Conservation (phyloP, 2,888 invertebrate species). For the Cataglyphis cursor region DNA sequence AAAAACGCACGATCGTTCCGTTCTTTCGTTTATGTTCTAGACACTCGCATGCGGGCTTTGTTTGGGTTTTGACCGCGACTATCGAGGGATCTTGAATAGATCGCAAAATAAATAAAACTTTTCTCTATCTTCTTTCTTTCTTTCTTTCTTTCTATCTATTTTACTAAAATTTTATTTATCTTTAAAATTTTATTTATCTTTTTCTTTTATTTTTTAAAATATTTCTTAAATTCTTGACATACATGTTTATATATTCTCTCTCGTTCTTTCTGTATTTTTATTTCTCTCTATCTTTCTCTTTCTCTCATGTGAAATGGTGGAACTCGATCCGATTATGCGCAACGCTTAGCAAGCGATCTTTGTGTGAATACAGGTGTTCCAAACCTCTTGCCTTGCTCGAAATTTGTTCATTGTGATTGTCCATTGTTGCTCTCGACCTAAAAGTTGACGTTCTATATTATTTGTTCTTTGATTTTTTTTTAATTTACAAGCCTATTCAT, state of each 20-base stretch:
- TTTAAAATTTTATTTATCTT: not conserved
- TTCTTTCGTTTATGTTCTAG: constrained; percentile 27
- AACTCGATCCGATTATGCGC: constrained; percentile 33
- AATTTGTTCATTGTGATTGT: constrained; percentile 14
- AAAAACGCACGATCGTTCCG: constrained; percentile 41
- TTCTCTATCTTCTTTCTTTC: too few relatives aligned
- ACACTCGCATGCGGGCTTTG: constrained; percentile 38
- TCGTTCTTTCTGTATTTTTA: not conserved
- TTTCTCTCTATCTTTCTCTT: not conserved
- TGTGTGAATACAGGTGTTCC: constrained; percentile 1
- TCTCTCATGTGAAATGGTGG: not conserved
- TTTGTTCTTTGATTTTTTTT: not conserved
- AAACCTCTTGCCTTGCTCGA: constrained; percentile 1
- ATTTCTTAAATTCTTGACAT: not conserved
- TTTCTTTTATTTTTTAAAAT: not conserved
- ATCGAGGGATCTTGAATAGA: not conserved
- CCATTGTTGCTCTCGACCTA: not conserved
- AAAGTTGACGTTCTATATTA: constrained; percentile 1
- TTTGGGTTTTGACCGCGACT: constrained; percentile 17
- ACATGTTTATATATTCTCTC: not conserved
- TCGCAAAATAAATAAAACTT: not conserved
- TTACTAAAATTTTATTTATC: not conserved
- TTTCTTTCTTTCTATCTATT: not conserved
- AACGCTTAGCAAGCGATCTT: constrained; percentile 7
- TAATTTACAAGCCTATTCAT: not conserved